Evolutionary conservation across 2,797 vertebrate species (phyloP).

Genomic region (Muscicapa comitata): DNA sequence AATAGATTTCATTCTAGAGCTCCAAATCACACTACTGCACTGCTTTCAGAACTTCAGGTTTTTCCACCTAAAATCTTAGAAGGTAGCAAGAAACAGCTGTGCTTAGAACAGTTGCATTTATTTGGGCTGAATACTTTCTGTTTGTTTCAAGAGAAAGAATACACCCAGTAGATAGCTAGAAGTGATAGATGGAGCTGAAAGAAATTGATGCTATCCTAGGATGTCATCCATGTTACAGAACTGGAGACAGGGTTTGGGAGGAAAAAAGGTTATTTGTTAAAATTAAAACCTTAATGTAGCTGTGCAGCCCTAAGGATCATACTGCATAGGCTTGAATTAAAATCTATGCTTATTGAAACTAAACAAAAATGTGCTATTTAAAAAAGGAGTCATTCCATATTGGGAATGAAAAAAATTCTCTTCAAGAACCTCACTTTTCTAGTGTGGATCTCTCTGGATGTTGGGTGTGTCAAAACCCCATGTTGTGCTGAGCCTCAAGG

Average conservation of each 20-base stretch:
- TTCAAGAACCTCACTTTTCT: not conserved
- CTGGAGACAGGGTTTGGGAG: not conserved
- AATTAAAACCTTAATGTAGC: not conserved
- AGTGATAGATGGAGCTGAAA: not conserved
- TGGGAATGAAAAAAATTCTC: not conserved
- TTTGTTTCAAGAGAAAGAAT: not conserved
- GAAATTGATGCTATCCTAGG: not conserved
- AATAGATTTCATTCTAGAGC: not conserved
- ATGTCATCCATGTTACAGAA: not conserved
- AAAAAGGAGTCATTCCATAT: not conserved
- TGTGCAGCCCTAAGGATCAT: not conserved
- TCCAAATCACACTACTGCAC: not conserved
- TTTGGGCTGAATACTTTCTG: not conserved
- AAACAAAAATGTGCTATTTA: not conserved
- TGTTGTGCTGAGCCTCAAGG: not conserved
- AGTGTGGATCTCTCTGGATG: not conserved
- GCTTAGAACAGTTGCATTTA: not conserved
- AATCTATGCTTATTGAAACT: not conserved
- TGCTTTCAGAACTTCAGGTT: not conserved
- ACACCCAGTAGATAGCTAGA: not conserved
- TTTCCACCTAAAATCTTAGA: not conserved
- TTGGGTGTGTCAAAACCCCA: not conserved
- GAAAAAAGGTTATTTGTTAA: not conserved
- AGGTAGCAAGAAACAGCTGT: not conserved
- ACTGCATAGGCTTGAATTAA: not conserved